Evolutionary conservation across 2,797 vertebrate species (phyloP).

Genomic region (Chrysocyon brachyurus): DNA sequence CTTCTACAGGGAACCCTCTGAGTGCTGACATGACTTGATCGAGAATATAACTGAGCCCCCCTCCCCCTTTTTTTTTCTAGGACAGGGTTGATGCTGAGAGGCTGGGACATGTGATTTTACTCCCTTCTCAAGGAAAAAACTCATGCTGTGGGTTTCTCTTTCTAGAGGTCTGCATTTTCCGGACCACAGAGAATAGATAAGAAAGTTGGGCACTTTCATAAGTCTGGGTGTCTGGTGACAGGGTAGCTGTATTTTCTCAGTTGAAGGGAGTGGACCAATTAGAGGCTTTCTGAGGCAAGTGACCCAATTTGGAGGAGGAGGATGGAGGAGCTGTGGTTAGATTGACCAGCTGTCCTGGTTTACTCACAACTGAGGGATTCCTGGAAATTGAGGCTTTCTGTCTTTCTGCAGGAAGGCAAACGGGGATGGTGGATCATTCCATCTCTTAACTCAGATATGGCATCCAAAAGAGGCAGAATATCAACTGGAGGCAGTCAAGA

Average conservation of each 20-base stretch:
- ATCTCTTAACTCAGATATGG: too few species aligned
- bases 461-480: fast-evolving
- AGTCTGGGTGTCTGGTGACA: not conserved
- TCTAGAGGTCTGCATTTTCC: not conserved
- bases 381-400: not conserved
- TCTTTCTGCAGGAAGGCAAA: not conserved
- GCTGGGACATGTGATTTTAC: not conserved
- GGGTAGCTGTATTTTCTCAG: not conserved
- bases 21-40: not conserved
- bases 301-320: not conserved
- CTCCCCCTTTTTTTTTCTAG: not conserved
- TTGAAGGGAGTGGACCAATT: too few species aligned
- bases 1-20: too few species aligned
- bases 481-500: not conserved
- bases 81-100: not conserved
- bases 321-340: not conserved
- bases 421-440: not conserved
- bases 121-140: not conserved
- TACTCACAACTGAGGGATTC: not conserved
- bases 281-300: not conserved
- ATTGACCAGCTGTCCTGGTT: not conserved
- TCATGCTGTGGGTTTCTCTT: not conserved
- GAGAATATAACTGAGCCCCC: not conserved
- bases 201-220: not conserved
- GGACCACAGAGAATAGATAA: not conserved